Conservation (phyloP, 2,797 vertebrate genomes). For the Esox lucius region DNA sequence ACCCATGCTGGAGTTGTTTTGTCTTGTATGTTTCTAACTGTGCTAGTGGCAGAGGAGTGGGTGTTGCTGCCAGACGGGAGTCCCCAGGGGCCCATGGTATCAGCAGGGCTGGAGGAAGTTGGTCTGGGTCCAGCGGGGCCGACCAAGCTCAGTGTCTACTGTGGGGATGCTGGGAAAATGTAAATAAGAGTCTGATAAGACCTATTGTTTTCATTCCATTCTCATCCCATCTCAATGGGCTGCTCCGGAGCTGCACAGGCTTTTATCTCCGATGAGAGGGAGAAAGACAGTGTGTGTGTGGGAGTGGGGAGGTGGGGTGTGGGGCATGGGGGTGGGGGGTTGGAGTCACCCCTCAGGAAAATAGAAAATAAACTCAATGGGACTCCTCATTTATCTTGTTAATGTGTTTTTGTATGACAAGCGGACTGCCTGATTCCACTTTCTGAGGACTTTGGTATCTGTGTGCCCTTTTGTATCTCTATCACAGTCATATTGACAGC, state of each 20-base stretch:
- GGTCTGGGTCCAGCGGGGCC: constrained; percentile 67
- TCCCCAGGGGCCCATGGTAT: constrained; percentile 71
- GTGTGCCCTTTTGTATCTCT: too few species aligned
- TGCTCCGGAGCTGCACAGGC: constrained; percentile 69
- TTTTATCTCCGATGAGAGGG: constrained; percentile 70
- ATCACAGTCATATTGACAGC: not conserved
- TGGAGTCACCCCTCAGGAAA: constrained; percentile 70
- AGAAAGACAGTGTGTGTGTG: constrained; percentile 58
- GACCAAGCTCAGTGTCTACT: too few species aligned
- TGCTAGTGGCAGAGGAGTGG: constrained; percentile 64
- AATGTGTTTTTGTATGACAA: not conserved
- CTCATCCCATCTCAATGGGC: constrained; percentile 80
- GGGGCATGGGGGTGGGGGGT: constrained; percentile 30
- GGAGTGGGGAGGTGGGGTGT: constrained; percentile 23
- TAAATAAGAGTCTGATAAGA: constrained; percentile 85
- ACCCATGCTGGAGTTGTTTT: constrained; percentile 72
- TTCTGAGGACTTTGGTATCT: not conserved
- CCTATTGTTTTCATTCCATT: constrained; percentile 91
- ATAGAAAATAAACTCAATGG: constrained; percentile 74
- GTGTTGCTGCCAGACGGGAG: constrained; percentile 68
- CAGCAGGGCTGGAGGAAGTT: constrained; percentile 71
- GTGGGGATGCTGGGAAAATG: constrained; percentile 83
- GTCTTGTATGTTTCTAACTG: constrained; percentile 70
- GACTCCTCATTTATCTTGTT: constrained; percentile 44
- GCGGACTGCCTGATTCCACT: not conserved